These are phyloP conservation scores for Conomelus anceps DNA, from an alignment of 2,888 invertebrate species.

Conservation along the genomic window DNA sequence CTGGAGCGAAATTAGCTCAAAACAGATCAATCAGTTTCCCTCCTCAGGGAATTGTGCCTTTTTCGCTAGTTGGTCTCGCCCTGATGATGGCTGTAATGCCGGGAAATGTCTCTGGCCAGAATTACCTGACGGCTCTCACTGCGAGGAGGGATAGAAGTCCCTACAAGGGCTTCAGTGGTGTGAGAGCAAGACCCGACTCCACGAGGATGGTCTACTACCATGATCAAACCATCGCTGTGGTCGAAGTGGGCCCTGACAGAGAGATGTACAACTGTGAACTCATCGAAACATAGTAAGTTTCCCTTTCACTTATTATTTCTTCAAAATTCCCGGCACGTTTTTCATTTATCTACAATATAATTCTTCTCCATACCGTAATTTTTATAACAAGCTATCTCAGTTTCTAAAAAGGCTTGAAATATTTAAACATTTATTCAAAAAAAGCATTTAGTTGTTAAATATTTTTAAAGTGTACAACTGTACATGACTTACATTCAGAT, in stretches of 20 bases:
- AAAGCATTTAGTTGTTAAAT: no score
- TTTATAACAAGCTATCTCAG: no score
- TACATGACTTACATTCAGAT: no score
- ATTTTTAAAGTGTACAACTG: no score
- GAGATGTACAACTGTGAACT: conserved; percentile 45
- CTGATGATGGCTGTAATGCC: conserved; percentile 7
- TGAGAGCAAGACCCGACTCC: conserved; percentile 57
- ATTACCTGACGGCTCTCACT: not conserved
- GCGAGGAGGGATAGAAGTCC: conserved; percentile 37
- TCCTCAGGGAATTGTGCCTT: not conserved
- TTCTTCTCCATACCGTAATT: no score
- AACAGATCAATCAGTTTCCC: not conserved
- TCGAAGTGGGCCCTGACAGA: conserved; percentile 66
- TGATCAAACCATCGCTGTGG: conserved; percentile 76
- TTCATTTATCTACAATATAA: no score
- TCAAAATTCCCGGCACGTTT: no score
- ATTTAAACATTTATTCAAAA: no score
- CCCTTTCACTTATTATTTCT: not conserved
- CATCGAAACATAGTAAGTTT: conserved; percentile 80
- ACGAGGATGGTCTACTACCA: conserved; percentile 57
- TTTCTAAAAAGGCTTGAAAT: no score
- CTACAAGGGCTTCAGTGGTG: conserved; percentile 57
- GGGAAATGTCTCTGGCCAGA: conserved; percentile 16
- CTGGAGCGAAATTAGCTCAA: not conserved
- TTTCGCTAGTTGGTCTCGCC: not conserved